These are phyloP conservation scores for Lithobates pipiens DNA, from an alignment of 2,797 vertebrate species.

Conservation along the genomic window DNA sequence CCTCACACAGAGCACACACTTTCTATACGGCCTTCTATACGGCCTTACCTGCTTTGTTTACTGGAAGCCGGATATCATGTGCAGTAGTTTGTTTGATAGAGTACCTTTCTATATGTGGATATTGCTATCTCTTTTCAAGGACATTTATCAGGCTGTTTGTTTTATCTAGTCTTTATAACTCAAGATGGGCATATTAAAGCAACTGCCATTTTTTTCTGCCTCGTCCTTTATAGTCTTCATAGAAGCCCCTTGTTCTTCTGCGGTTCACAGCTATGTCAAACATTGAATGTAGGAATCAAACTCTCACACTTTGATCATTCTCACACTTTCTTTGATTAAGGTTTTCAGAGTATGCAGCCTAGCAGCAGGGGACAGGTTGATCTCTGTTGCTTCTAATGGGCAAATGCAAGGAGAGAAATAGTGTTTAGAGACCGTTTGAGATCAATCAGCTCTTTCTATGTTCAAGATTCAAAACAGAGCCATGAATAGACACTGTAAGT, in stretches of 20 bases:
- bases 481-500: conserved; percentile 64
- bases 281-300: conserved; percentile 71
- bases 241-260: conserved; percentile 68
- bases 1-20: neutral
- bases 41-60: neutral
- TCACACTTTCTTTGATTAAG: conserved; percentile 76
- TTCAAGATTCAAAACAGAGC: conserved; percentile 72
- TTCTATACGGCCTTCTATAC: neutral
- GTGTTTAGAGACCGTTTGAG: conserved; percentile 73
- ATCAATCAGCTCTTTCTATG: conserved; percentile 71
- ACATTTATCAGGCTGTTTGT: conserved; percentile 69
- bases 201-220: conserved; percentile 68
- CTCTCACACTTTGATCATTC: conserved; percentile 73
- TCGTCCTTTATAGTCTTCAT: conserved; percentile 70
- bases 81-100: neutral
- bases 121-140: conserved; percentile 55
- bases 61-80: neutral
- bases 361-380: conserved; percentile 75
- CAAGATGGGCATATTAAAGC: conserved; percentile 71
- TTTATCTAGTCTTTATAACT: conserved; percentile 64
- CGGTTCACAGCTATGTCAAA: conserved; percentile 69
- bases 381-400: conserved; percentile 74
- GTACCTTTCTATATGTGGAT: conserved; percentile 14
- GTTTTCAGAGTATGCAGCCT: conserved; percentile 74
- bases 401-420: conserved; percentile 70